Evolutionary conservation across 2,113 vertebrate species (phyloP).

Genomic region (Cottus gobio): DNA sequence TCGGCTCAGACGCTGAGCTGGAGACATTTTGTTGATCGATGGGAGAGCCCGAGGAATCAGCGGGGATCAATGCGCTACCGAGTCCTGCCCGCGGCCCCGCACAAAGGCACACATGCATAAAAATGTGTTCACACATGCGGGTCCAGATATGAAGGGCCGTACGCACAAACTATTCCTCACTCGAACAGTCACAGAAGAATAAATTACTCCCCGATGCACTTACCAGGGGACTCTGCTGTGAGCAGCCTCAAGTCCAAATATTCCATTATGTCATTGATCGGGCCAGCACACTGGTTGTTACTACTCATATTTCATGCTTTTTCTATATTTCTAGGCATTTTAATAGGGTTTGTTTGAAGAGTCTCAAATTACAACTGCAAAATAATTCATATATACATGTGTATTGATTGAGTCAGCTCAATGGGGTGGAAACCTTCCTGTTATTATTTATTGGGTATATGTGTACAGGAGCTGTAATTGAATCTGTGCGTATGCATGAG

Average conservation of each 20-base stretch:
- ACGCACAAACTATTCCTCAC: not conserved
- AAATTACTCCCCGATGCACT: constrained; percentile 50
- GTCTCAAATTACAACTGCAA: not conserved
- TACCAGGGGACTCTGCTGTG: constrained; percentile 23
- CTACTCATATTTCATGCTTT: not conserved
- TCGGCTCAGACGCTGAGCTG: constrained; percentile 14
- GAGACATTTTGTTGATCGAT: constrained; percentile 55
- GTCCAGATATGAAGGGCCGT: not conserved
- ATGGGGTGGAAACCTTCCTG: not conserved
- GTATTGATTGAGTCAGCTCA: not conserved
- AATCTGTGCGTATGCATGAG: not conserved
- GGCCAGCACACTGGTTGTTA: not conserved
- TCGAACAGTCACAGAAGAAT: constrained; percentile 36
- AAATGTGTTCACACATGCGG: constrained; percentile 21
- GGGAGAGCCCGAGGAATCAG: constrained; percentile 38
- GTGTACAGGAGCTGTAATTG: not conserved
- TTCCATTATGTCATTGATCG: constrained; percentile 58
- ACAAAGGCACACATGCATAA: constrained; percentile 40
- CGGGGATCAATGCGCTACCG: constrained; percentile 48
- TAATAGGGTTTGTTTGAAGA: not conserved
- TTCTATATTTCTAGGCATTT: not conserved
- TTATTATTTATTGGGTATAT: not conserved
- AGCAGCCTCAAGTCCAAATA: constrained; percentile 54
- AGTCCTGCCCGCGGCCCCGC: constrained; percentile 15
- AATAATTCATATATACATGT: not conserved